phyloP scores from a whole-genome alignment of 2,113 vertebrate genomes.

The Coryphaenoides rupestris region DNA sequence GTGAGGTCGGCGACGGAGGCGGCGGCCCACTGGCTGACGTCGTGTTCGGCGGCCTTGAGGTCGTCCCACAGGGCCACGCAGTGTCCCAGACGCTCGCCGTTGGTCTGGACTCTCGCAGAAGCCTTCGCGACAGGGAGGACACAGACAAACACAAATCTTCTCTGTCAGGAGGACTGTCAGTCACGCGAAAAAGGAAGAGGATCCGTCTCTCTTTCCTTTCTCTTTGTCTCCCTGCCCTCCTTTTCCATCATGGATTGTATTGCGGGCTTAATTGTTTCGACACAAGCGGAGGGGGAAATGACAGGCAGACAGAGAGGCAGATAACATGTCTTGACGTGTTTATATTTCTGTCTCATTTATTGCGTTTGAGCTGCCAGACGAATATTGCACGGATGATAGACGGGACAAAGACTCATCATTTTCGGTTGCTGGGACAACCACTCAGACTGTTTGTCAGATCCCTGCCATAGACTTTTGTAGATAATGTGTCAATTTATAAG shows the following conservation, averaged over 20 bases:
- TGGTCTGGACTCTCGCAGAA: conserved; percentile 87
- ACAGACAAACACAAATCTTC: conserved; percentile 9
- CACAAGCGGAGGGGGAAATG: conserved; percentile 54
- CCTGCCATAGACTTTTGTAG: not conserved
- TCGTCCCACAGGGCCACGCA: conserved; percentile 86
- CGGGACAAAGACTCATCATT: not conserved
- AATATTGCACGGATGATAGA: conserved; percentile 35
- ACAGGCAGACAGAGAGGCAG: conserved; percentile 40
- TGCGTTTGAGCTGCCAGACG: conserved; percentile 50
- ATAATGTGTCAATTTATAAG: not conserved
- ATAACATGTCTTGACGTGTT: conserved; percentile 68
- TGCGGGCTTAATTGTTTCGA: conserved; percentile 58
- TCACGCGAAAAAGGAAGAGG: conserved; percentile 24
- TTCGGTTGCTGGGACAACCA: not conserved
- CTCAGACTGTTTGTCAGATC: not conserved
- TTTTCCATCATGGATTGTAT: no score
- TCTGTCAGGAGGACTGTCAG: conserved; percentile 26
- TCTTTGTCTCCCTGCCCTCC: conserved; percentile 25
- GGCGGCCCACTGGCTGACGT: conserved; percentile 83
- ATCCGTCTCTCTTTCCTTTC: not conserved
- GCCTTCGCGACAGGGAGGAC: conserved; percentile 77
- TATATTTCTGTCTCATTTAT: conserved; percentile 56
- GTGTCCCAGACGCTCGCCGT: conserved; percentile 74
- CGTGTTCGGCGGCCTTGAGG: conserved; percentile 76
- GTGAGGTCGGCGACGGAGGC: conserved; percentile 76